Conservation (phyloP, 2,888 invertebrate genomes). For the Agrotis exclamationis region DNA sequence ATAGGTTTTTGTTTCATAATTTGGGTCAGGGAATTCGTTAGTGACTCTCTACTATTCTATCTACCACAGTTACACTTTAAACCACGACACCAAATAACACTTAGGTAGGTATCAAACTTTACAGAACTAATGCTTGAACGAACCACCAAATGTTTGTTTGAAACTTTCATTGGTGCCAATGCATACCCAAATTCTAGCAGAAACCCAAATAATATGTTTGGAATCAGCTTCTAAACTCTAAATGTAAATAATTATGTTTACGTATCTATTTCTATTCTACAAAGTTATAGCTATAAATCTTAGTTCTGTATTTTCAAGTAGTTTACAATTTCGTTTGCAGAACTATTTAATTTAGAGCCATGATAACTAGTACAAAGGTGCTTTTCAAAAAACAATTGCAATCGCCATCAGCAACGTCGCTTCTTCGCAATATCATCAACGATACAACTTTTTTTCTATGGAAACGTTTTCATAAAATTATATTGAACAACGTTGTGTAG, state of each 20-base stretch:
- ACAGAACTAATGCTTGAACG: slow-evolving; percentile 17
- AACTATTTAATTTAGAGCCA: neutral
- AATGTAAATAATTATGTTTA: slow-evolving; percentile 26
- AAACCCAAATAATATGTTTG: slow-evolving; percentile 39
- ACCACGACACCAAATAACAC: slow-evolving; percentile 4
- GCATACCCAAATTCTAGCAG: slow-evolving; percentile 11
- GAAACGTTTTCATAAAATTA: no score
- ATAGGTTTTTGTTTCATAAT: no score
- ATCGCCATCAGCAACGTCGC: no score
- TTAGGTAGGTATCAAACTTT: slow-evolving; percentile 9
- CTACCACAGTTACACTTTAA: neutral
- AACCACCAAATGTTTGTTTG: slow-evolving; percentile 31
- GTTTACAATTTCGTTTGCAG: neutral
- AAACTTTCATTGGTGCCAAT: slow-evolving; percentile 33
- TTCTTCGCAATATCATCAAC: no score
- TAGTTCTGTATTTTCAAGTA: neutral
- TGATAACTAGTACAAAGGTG: no score
- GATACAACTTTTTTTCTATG: no score
- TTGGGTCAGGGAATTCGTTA: neutral
- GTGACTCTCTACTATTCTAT: neutral
- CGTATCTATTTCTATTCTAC: slow-evolving; percentile 1
- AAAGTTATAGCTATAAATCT: neutral
- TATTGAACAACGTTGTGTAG: no score
- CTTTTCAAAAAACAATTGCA: no score
- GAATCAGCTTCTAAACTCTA: slow-evolving; percentile 18